phyloP scores from a whole-genome alignment of 2,888 invertebrate genomes.

The Busseola fusca region DNA sequence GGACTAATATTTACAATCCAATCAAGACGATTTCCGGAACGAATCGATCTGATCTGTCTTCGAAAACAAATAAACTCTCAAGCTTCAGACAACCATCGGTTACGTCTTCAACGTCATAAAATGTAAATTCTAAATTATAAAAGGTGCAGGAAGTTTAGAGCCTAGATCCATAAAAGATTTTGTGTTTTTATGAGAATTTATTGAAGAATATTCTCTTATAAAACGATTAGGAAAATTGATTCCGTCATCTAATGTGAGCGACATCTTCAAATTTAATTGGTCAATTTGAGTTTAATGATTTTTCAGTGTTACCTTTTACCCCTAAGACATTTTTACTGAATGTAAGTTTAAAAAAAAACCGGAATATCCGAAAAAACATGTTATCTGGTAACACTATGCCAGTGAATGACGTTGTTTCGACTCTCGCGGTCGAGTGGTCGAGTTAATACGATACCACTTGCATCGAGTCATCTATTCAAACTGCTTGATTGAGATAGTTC shows the following conservation, averaged over 20 bases:
- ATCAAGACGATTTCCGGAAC: constrained; percentile 52
- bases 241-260: not conserved
- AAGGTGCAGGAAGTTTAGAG: constrained; percentile 25
- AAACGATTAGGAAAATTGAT: not conserved
- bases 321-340: not conserved
- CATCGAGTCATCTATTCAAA: constrained; percentile 66
- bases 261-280: not conserved
- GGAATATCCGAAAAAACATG: constrained; percentile 20
- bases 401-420: constrained; percentile 68
- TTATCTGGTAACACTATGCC: constrained; percentile 29
- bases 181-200: constrained; percentile 3
- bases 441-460: constrained; percentile 71
- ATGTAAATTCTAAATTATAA: constrained; percentile 33
- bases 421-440: constrained; percentile 67
- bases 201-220: not conserved
- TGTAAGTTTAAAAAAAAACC: not conserved
- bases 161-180: constrained; percentile 14
- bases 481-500: constrained; percentile 69
- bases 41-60: constrained; percentile 50
- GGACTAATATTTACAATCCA: constrained; percentile 54
- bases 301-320: not conserved
- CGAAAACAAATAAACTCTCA: constrained; percentile 50
- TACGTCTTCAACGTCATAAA: constrained; percentile 40
- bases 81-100: constrained; percentile 34
- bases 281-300: not conserved